A percentile compares a stretch with the other conserved stretches of the same genome.
These are phyloP conservation scores for Gonioctena quinquepunctata DNA, from an alignment of 1,140 invertebrate genomes.

Conservation along the genomic window DNA sequence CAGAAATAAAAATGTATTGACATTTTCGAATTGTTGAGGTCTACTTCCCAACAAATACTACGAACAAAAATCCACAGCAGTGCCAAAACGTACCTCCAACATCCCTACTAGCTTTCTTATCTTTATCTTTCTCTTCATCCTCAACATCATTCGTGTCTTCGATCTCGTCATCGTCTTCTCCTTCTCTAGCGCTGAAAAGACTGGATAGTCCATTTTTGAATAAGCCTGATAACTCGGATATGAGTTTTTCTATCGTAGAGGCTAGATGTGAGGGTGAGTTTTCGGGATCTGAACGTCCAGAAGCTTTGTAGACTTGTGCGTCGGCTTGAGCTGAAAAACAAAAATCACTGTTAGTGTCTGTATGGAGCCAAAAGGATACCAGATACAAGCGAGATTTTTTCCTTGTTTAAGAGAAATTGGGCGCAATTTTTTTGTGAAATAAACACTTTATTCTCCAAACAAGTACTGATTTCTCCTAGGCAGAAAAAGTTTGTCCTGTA, in stretches of 20 bases:
- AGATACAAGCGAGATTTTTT: too few species aligned
- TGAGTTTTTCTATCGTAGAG: constrained; percentile 12
- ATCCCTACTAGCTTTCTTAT: not conserved
- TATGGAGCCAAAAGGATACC: too few species aligned
- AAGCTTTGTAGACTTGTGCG: not conserved
- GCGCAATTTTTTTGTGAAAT: too few species aligned
- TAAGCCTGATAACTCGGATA: constrained; percentile 5
- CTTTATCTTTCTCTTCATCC: not conserved
- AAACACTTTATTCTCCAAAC: too few species aligned
- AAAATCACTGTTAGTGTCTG: too few species aligned
- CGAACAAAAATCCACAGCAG: not conserved
- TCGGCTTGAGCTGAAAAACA: constrained; percentile 18
- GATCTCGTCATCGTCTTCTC: not conserved
- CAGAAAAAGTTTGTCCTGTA: too few species aligned
- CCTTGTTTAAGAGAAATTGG: too few species aligned
- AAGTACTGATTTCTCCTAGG: too few species aligned
- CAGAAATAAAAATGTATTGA: not conserved
- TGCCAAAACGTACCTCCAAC: constrained; percentile 7
- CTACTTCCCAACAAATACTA: not conserved
- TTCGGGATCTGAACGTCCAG: not conserved
- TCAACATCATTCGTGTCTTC: not conserved
- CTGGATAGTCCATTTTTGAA: constrained; percentile 3
- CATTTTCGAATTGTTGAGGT: not conserved
- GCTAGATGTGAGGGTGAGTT: constrained; percentile 5
- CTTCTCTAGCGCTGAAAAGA: not conserved